Evolutionary conservation across 1,140 invertebrate genomes (phyloP).

Genomic region (Eupristina koningsbergeri): DNA sequence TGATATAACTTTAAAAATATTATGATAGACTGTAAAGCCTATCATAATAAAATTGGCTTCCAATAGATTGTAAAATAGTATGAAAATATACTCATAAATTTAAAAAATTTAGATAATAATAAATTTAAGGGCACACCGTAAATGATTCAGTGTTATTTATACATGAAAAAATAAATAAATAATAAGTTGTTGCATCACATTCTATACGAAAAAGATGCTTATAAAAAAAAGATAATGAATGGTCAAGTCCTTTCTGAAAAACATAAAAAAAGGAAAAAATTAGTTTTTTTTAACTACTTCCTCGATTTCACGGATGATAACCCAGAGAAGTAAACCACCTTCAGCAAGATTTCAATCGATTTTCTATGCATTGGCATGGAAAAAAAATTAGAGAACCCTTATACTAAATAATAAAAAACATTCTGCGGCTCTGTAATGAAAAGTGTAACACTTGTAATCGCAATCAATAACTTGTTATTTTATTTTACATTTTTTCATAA

Average conservation of each 20-base stretch:
- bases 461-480: neutral
- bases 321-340: conserved; percentile 15
- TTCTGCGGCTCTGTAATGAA: neutral
- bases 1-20: neutral
- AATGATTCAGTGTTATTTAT: neutral
- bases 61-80: too few relatives aligned
- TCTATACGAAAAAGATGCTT: neutral
- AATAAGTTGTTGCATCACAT: neutral
- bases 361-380: conserved; percentile 17
- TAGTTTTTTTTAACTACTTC: conserved; percentile 21
- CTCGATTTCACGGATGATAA: conserved; percentile 48
- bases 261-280: conserved; percentile 23
- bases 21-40: neutral
- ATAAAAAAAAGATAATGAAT: conserved; percentile 19
- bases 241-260: neutral
- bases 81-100: neutral
- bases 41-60: too few relatives aligned
- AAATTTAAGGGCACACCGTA: neutral
- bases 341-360: conserved; percentile 41
- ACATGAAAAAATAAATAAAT: neutral
- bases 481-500: neutral
- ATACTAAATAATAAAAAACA: neutral
- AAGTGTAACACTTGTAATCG: neutral
- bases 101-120: neutral
- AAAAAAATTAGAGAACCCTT: conserved; percentile 7